Conservation (phyloP, 2,888 invertebrate species). For the Platycnemis pennipes region DNA sequence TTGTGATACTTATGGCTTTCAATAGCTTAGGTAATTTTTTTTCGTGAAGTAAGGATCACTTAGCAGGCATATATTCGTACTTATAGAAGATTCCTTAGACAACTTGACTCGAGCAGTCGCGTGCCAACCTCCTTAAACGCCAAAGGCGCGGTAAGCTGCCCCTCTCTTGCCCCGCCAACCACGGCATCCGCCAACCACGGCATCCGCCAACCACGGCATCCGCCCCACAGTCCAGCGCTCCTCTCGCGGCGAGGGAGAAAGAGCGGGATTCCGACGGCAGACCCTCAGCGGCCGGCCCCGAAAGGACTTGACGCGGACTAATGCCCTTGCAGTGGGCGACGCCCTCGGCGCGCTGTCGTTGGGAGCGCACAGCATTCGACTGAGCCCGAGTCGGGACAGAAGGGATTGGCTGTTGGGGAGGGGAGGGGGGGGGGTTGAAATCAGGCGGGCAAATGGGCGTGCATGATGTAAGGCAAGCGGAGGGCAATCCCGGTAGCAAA, state of each 20-base stretch:
- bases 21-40: too few relatives aligned
- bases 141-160: neutral
- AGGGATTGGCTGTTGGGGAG: neutral
- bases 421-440: neutral
- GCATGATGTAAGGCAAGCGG: neutral
- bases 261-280: neutral
- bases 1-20: too few relatives aligned
- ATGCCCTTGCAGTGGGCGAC: neutral
- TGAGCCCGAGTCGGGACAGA: neutral
- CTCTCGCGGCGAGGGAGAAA: neutral
- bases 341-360: neutral
- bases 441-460: neutral
- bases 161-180: neutral
- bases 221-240: too few relatives aligned
- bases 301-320: slow-evolving; percentile 21
- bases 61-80: too few relatives aligned
- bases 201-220: too few relatives aligned
- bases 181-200: too few relatives aligned
- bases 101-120: too few relatives aligned
- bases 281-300: neutral
- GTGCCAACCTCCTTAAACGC: neutral
- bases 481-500: neutral
- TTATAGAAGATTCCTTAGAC: too few relatives aligned
- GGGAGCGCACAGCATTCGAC: neutral
- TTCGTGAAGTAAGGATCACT: too few relatives aligned